phyloP scores from a whole-genome alignment of 1,140 invertebrate genomes.

The Anastatus disparis region DNA sequence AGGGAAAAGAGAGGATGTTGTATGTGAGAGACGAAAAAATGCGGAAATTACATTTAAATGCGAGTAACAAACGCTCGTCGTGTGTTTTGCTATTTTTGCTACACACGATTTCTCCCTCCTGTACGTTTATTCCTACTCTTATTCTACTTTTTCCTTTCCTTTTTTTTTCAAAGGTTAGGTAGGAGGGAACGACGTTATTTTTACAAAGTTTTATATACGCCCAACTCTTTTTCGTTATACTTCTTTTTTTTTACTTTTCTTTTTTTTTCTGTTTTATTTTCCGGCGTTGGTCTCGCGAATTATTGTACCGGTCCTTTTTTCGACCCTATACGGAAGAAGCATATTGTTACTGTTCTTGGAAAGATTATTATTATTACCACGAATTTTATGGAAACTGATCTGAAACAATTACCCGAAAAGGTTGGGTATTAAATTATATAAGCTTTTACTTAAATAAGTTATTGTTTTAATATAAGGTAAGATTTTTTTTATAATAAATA shows the following conservation, averaged over 20 bases:
- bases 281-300: not conserved
- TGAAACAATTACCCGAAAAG: too few relatives aligned
- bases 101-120: constrained; percentile 4
- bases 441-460: too few relatives aligned
- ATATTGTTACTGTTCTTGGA: too few relatives aligned
- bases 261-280: not conserved
- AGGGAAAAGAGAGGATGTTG: too few relatives aligned
- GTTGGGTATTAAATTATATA: too few relatives aligned
- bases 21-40: constrained; percentile 4
- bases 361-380: too few relatives aligned
- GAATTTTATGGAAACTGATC: too few relatives aligned
- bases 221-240: not conserved
- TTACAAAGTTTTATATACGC: constrained; percentile 10
- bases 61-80: constrained; percentile 8
- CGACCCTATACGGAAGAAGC: too few relatives aligned
- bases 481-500: too few relatives aligned
- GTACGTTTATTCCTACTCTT: too few relatives aligned
- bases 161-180: constrained; percentile 6
- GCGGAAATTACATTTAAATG: constrained; percentile 23
- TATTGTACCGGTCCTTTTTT: too few relatives aligned
- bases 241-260: not conserved
- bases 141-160: not conserved
- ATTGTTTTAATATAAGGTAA: too few relatives aligned
- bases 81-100: constrained; percentile 17
- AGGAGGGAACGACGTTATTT: not conserved